These are phyloP conservation scores for Ardeotis arabs DNA, from an alignment of 2,113 vertebrate genomes.

Conservation along the genomic window DNA sequence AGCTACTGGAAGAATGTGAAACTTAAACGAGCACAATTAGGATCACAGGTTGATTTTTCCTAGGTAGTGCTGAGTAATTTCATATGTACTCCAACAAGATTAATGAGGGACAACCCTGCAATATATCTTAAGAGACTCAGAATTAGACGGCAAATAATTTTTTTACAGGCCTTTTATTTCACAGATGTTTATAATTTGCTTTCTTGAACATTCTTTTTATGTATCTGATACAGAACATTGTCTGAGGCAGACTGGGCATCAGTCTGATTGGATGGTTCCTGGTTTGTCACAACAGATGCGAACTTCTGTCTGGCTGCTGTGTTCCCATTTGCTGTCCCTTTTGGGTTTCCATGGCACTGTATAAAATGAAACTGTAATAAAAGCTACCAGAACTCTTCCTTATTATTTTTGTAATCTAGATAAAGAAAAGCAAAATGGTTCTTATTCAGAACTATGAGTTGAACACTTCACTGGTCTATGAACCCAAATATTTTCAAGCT, in stretches of 20 bases:
- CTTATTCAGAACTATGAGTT: neutral
- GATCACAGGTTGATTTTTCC: neutral
- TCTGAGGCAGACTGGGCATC: neutral
- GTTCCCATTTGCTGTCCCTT: neutral
- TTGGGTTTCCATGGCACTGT: neutral
- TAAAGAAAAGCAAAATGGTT: neutral
- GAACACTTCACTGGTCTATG: neutral
- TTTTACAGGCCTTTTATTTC: neutral
- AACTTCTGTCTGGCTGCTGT: neutral
- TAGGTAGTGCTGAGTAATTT: neutral
- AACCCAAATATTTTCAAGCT: fast-evolving
- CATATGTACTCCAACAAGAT: neutral
- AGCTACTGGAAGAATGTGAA: neutral
- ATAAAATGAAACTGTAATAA: neutral
- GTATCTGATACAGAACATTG: neutral
- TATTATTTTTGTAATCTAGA: neutral
- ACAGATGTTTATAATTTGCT: neutral
- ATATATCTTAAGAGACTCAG: neutral
- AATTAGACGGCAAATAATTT: neutral
- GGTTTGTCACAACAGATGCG: neutral
- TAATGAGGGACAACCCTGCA: neutral
- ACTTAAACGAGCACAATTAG: neutral
- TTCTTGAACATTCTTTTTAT: neutral
- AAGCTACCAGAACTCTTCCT: neutral
- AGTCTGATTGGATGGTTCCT: neutral